Conservation (phyloP, 2,797 vertebrate genomes). For the Gymnoscopelus braueri region DNA sequence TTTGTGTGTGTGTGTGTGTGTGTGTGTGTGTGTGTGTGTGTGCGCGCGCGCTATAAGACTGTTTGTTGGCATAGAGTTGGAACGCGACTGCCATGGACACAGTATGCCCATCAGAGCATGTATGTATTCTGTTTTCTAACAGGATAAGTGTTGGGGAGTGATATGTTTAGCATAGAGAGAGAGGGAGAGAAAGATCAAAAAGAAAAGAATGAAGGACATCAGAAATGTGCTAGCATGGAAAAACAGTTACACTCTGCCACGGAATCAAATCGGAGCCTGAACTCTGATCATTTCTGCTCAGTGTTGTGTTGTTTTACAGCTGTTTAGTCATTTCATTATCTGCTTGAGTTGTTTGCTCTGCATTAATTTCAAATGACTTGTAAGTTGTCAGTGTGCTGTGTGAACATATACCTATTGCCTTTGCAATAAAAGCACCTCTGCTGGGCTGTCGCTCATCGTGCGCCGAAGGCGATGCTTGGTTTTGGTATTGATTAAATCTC, state of each 20-base stretch:
- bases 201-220: background rate
- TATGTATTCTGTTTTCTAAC: conserved; percentile 15
- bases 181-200: background rate
- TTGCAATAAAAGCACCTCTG: background rate
- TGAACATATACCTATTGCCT: conserved; percentile 1
- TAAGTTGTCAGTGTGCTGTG: background rate
- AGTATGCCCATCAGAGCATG: conserved; percentile 13
- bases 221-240: background rate
- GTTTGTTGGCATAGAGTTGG: conserved; percentile 49
- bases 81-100: conserved; percentile 29
- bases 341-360: background rate
- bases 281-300: background rate
- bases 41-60: background rate
- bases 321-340: conserved; percentile 18
- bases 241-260: background rate
- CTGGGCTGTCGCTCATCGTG: background rate
- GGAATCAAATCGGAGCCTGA: background rate
- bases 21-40: conserved; percentile 16
- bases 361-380: no score
- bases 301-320: background rate
- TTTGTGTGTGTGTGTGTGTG: conserved; percentile 3
- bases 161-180: background rate
- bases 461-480: background rate
- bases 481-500: background rate
- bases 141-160: conserved; percentile 7